Evolutionary conservation across 2,888 invertebrate species (phyloP), one percentile per base, ranked within the genome.

Genomic region (Amiota communis): DNA sequence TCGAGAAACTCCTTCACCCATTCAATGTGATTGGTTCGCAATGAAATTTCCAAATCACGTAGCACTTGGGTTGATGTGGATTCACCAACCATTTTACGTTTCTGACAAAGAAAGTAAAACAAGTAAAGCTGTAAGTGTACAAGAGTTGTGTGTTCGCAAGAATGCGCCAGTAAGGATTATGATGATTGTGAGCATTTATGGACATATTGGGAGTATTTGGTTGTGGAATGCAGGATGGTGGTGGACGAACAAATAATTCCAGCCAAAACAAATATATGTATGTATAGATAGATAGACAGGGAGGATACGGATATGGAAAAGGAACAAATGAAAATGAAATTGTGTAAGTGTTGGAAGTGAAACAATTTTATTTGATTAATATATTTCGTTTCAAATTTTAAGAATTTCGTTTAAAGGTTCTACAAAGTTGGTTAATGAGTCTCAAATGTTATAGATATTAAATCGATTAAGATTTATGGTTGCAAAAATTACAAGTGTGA

Each of bases 11-110:
- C 98, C 85, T 97, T 94, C 72, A 99, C 99, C 99, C 99, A 99
- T 97, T 99, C 99, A 89, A 99, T 99, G 91, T 98, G 97, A 92
- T 99, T 99, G 79, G 99, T 99, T 87, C 99, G 93, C 86, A 99
- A 91, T 64, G 98, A 99, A 89, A 99, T 99, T 92, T 99, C 99
- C 90, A 99, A 92, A 92, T 99, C 98, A 87, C 98, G 93, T 77
- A 99, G 92, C 83, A 99, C 98, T 92, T 98, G 98, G 64, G 99
- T 99, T 73, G 99, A 99, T 76, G 98, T 98, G 70, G 98, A 96
- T 89, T 98, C 98, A 75, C 97, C 97, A 77, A 98, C 95, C 93
- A 97, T 96, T 92, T 97, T 97, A 89, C 98, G 93, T 93, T 98
- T 98, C 98, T 98, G 94, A 76, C 93, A 93, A 90, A 91, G 90